phyloP scores from a whole-genome alignment of 2,888 invertebrate genomes.

The Melieria picta region DNA sequence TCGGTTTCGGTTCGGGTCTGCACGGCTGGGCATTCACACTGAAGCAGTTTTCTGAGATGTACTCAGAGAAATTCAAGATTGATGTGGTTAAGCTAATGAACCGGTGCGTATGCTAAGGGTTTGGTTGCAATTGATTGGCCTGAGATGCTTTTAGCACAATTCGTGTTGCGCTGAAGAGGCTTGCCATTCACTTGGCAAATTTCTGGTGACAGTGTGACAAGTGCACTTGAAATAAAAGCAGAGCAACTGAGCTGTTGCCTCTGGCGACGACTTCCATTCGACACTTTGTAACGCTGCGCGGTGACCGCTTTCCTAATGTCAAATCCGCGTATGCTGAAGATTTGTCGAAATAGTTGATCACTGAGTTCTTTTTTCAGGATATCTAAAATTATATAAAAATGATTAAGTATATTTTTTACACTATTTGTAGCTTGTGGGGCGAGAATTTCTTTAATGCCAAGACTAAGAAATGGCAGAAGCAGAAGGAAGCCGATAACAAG shows the following conservation, averaged over 20 bases:
- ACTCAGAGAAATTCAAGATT: slow-evolving; percentile 98
- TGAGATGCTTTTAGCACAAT: slow-evolving; percentile 63
- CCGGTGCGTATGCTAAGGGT: slow-evolving; percentile 64
- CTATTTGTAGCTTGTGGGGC: slow-evolving; percentile 82
- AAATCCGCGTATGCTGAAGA: slow-evolving; percentile 71
- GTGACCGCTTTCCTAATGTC: slow-evolving; percentile 88
- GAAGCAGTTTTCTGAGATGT: slow-evolving; percentile 99
- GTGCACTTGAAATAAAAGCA: slow-evolving; percentile 76
- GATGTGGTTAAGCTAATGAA: slow-evolving; percentile 98
- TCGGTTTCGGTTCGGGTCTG: slow-evolving; percentile 99
- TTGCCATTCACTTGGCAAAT: slow-evolving; percentile 40
- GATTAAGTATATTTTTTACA: not conserved
- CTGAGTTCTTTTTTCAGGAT: not conserved
- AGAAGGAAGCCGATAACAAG: slow-evolving; percentile 89
- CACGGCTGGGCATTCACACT: slow-evolving; percentile 99
- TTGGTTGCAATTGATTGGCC: not conserved
- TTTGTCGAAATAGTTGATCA: slow-evolving; percentile 51
- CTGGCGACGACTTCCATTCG: slow-evolving; percentile 62
- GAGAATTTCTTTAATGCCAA: slow-evolving; percentile 98
- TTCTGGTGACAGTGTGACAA: slow-evolving; percentile 66
- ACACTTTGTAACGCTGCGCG: slow-evolving; percentile 74
- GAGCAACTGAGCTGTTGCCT: slow-evolving; percentile 60
- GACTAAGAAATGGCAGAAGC: slow-evolving; percentile 98
- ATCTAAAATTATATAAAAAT: not conserved
- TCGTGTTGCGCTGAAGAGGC: slow-evolving; percentile 58